Evolutionary conservation across 2,113 vertebrate genomes (phyloP).

Genomic region (Triplophysa dalaica): DNA sequence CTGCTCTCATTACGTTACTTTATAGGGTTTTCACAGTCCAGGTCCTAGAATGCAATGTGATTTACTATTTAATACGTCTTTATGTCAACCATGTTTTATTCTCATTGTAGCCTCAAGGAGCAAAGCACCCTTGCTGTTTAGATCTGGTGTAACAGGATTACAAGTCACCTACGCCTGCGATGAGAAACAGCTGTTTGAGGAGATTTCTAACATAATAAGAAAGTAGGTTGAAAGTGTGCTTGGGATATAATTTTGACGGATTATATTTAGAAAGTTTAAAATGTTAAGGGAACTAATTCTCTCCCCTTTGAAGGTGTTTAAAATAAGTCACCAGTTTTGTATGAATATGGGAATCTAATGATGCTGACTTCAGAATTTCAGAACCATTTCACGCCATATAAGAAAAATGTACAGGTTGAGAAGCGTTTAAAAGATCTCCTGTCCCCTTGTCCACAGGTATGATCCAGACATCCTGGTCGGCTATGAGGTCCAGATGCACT

Average conservation of each 20-base stretch:
- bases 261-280: too few relatives aligned
- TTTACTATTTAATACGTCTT: neutral
- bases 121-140: slow-evolving; percentile 86
- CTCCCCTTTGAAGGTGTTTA: too few relatives aligned
- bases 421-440: neutral
- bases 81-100: neutral
- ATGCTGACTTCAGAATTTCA: too few relatives aligned
- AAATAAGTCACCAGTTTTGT: too few relatives aligned
- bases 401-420: too few relatives aligned
- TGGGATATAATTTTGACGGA: neutral
- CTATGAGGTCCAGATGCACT: slow-evolving; percentile 97
- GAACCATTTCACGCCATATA: too few relatives aligned
- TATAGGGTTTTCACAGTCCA: neutral
- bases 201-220: slow-evolving; percentile 84
- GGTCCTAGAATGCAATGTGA: neutral
- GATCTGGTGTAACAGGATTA: slow-evolving; percentile 90
- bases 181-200: slow-evolving; percentile 91
- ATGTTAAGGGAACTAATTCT: too few relatives aligned
- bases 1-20: neutral
- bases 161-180: slow-evolving; percentile 88
- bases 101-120: slow-evolving; percentile 75
- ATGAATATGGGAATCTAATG: too few relatives aligned
- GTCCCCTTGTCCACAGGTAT: slow-evolving; percentile 75
- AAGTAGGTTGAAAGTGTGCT: slow-evolving; percentile 72
- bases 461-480: slow-evolving; percentile 96